Conservation (phyloP, 2,888 invertebrate species). For the Salticus scenicus region DNA sequence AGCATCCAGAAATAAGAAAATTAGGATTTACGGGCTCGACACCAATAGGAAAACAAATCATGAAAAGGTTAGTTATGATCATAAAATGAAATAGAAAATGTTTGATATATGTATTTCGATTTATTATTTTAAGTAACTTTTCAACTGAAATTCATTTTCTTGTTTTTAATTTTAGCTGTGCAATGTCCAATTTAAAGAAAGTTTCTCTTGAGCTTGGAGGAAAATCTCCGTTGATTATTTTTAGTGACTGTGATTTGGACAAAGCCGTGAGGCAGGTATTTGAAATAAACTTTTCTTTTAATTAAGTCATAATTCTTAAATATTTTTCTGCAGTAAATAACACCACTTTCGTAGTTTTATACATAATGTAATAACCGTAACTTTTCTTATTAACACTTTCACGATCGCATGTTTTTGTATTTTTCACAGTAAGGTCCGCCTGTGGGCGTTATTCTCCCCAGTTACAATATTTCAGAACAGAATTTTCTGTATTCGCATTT, state of each 20-base stretch:
- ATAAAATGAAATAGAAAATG: background rate
- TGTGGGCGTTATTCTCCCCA: too few relatives aligned
- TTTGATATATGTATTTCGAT: background rate
- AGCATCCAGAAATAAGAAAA: slow-evolving; percentile 90
- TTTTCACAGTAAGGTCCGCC: too few relatives aligned
- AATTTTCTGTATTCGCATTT: too few relatives aligned
- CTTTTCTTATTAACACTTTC: too few relatives aligned
- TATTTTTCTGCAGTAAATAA: too few relatives aligned
- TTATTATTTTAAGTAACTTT: slow-evolving; percentile 38
- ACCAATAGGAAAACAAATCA: slow-evolving; percentile 90
- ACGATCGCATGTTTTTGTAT: too few relatives aligned
- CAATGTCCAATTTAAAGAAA: slow-evolving; percentile 93
- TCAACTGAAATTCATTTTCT: background rate
- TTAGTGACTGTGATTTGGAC: slow-evolving; percentile 94
- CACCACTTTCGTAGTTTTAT: too few relatives aligned
- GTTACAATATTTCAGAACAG: too few relatives aligned
- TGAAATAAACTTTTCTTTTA: background rate
- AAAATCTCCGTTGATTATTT: slow-evolving; percentile 95
- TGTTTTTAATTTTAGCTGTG: slow-evolving; percentile 79
- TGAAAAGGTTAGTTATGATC: slow-evolving; percentile 81
- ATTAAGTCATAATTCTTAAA: too few relatives aligned
- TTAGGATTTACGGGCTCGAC: slow-evolving; percentile 98
- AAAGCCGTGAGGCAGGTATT: slow-evolving; percentile 89
- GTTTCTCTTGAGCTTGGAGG: slow-evolving; percentile 96
- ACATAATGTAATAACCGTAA: too few relatives aligned